A percentile compares a stretch with the other conserved stretches of the same genome.
phyloP scores from a whole-genome alignment of 2,888 invertebrate species.

The Chesias legatella region DNA sequence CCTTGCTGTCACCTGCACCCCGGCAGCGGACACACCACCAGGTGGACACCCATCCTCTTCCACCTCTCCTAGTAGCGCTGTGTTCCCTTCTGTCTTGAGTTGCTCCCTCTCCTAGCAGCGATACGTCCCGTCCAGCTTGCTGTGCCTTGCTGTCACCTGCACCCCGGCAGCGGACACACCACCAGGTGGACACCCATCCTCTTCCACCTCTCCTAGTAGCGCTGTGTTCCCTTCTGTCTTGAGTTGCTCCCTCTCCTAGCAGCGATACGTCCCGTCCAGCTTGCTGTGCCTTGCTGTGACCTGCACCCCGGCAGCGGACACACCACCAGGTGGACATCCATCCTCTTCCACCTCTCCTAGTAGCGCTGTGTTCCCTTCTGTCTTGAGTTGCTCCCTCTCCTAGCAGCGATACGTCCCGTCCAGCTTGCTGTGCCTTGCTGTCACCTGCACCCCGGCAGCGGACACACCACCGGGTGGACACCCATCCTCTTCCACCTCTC shows the following conservation, averaged over 20 bases:
- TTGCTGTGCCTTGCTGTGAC: slow-evolving; percentile 55
- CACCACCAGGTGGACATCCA: slow-evolving; percentile 47
- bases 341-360: neutral
- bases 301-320: slow-evolving; percentile 47
- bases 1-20: slow-evolving; percentile 51
- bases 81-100: no score
- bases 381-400: no score
- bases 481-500: neutral
- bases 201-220: no score
- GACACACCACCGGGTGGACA: slow-evolving; percentile 47
- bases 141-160: slow-evolving; percentile 51
- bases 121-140: slow-evolving; percentile 52
- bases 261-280: no score
- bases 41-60: slow-evolving; percentile 29
- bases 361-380: no score
- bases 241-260: no score
- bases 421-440: slow-evolving; percentile 56
- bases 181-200: slow-evolving; percentile 41
- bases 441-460: slow-evolving; percentile 49
- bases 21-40: slow-evolving; percentile 47
- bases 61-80: no score
- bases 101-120: no score
- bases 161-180: slow-evolving; percentile 45
- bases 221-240: no score
- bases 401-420: no score